These are phyloP conservation scores for Drosophila jambulina DNA, from an alignment of 1,140 invertebrate species.

Conservation along the genomic window DNA sequence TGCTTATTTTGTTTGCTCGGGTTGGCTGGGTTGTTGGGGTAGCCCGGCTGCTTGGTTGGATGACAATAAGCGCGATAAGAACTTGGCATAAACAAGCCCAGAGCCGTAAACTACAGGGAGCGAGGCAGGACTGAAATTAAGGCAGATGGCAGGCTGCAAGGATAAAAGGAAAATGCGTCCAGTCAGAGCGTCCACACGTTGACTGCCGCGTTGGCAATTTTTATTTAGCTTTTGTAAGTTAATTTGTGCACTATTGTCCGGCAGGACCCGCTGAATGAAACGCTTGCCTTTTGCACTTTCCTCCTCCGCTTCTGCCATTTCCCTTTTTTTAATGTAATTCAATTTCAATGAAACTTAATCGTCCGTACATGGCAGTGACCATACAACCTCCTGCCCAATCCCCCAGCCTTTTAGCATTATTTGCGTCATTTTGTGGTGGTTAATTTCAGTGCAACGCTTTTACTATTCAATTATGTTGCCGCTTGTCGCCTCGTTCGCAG, in stretches of 20 bases:
- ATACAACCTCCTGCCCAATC: neutral
- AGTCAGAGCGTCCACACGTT: conserved; percentile 42
- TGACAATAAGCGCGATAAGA: conserved; percentile 60
- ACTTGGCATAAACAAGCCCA: conserved; percentile 58
- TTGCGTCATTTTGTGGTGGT: conserved; percentile 83
- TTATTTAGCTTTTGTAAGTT: conserved; percentile 83
- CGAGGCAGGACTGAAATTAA: conserved; percentile 43
- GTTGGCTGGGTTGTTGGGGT: neutral
- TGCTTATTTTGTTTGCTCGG: conserved; percentile 40
- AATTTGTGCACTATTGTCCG: conserved; percentile 80
- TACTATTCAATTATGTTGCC: conserved; percentile 81
- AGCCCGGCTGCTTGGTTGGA: conserved; percentile 3
- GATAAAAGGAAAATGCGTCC: conserved; percentile 49
- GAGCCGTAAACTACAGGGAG: conserved; percentile 47
- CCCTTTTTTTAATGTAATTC: conserved; percentile 75
- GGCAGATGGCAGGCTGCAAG: conserved; percentile 45
- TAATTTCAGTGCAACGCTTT: conserved; percentile 81
- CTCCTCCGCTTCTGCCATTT: conserved; percentile 18
- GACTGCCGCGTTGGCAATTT: conserved; percentile 74
- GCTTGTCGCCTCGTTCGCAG: conserved; percentile 49
- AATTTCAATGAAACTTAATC: conserved; percentile 84
- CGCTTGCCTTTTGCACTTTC: conserved; percentile 75
- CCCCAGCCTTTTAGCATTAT: conserved; percentile 64
- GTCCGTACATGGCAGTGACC: conserved; percentile 63
- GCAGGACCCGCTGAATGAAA: conserved; percentile 39